Percentiles rank a stretch among this genome's conserved stretches.
These are phyloP conservation scores for Rafetus swinhoei DNA, from an alignment of 2,113 vertebrate genomes.

Conservation along the genomic window DNA sequence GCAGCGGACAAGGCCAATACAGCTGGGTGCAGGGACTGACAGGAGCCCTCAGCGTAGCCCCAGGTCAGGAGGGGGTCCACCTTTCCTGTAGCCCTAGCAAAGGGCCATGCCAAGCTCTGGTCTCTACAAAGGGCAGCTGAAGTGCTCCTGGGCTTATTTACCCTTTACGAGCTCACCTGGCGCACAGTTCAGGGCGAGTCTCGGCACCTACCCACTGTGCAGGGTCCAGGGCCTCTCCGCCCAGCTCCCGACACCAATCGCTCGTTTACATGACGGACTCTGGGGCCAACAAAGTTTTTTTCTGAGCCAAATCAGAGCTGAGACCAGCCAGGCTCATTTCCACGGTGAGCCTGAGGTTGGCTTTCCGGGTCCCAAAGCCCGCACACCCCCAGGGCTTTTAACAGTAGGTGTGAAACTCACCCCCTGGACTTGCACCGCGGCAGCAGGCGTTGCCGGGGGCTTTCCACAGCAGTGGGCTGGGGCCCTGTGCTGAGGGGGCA, in stretches of 20 bases:
- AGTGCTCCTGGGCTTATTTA: background rate
- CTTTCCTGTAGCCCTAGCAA: background rate
- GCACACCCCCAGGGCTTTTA: background rate
- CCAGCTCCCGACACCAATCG: background rate
- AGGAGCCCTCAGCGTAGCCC: background rate
- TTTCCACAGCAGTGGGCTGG: background rate
- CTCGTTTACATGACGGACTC: background rate
- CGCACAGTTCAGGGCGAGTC: background rate
- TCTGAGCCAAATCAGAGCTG: background rate
- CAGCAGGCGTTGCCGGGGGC: background rate
- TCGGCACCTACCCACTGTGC: background rate
- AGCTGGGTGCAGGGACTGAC: background rate
- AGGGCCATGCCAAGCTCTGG: background rate
- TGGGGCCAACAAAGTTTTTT: slow-evolving; percentile 12
- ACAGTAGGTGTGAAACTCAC: background rate
- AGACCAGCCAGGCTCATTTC: background rate
- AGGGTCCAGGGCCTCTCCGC: background rate
- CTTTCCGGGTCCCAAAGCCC: background rate
- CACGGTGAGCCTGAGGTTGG: background rate
- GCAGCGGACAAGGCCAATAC: background rate
- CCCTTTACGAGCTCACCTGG: background rate
- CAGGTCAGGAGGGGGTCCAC: background rate
- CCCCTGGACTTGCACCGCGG: background rate
- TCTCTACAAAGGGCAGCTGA: background rate
- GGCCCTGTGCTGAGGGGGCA: background rate